Conservation (phyloP, 2,797 vertebrate species). For the Menidia menidia region DNA sequence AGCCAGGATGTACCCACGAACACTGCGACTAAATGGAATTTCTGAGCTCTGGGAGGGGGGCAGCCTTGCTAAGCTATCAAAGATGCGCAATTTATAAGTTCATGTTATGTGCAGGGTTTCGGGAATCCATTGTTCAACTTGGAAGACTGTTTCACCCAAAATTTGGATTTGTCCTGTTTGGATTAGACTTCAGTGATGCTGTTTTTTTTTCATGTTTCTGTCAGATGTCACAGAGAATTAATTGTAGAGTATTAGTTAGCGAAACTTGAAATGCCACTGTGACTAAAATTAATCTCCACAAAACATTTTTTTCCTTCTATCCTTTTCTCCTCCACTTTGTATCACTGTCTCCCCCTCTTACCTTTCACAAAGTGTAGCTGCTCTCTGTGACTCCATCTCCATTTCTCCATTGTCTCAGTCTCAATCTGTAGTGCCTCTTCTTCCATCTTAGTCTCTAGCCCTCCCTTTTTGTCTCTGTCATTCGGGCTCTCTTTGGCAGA, state of each 20-base stretch:
- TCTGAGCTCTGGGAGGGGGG: slow-evolving; percentile 14
- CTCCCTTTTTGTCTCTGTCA: slow-evolving; percentile 72
- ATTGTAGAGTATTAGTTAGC: slow-evolving; percentile 57
- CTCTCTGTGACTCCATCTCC: slow-evolving; percentile 41
- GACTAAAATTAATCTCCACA: slow-evolving; percentile 59
- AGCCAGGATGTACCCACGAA: slow-evolving; percentile 68
- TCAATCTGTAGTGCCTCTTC: slow-evolving; percentile 66
- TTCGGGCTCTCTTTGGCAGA: slow-evolving; percentile 73
- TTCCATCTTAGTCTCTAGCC: slow-evolving; percentile 64
- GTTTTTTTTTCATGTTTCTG: slow-evolving; percentile 22
- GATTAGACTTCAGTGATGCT: slow-evolving; percentile 8
- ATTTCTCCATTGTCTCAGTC: slow-evolving; percentile 70
- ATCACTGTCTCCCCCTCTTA: slow-evolving; percentile 46
- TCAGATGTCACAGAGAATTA: slow-evolving; percentile 36
- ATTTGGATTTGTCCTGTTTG: slow-evolving; percentile 17
- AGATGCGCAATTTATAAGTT: slow-evolving; percentile 36
- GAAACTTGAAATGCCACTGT: slow-evolving; percentile 56
- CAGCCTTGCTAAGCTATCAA: slow-evolving; percentile 38
- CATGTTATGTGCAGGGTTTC: background rate
- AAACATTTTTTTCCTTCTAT: slow-evolving; percentile 31
- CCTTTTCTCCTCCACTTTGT: slow-evolving; percentile 42
- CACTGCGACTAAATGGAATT: slow-evolving; percentile 63
- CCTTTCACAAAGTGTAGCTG: slow-evolving; percentile 53
- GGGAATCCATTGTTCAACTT: background rate
- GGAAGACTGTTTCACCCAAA: background rate